These are phyloP conservation scores for Coregonus sp. DNA, from an alignment of 2,797 vertebrate genomes.

Conservation along the genomic window DNA sequence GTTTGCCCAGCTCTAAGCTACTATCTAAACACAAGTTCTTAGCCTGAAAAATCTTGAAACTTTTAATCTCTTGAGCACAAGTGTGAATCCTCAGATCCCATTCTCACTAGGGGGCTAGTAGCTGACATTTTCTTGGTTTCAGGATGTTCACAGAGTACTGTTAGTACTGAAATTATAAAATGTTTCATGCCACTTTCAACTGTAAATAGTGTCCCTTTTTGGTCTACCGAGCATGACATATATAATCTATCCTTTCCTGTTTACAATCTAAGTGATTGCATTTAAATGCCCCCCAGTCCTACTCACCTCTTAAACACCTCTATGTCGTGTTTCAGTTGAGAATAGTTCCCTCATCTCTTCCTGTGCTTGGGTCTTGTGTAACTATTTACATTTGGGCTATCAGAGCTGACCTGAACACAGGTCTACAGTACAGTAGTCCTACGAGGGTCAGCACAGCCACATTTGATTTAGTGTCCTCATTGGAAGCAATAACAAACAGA, in stretches of 20 bases:
- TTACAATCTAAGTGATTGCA: no score
- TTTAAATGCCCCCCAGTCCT: neutral
- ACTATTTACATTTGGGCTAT: neutral
- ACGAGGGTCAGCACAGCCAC: no score
- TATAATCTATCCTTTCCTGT: no score
- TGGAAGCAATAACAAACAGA: neutral
- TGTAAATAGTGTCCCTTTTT: no score
- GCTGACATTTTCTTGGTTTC: neutral
- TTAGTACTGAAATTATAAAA: no score
- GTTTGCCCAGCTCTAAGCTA: neutral
- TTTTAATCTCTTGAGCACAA: neutral
- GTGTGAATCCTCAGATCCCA: neutral
- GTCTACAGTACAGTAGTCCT: neutral
- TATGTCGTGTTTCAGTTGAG: neutral
- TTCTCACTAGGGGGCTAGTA: neutral
- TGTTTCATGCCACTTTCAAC: no score
- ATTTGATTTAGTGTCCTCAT: neutral
- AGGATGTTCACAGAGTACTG: no score
- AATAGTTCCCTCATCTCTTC: neutral
- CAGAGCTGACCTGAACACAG: neutral
- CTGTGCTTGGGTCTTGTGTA: neutral
- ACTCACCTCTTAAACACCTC: neutral
- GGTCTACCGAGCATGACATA: no score
- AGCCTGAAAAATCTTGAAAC: neutral
- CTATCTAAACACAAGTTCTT: neutral